phyloP scores from a whole-genome alignment of 1,140 invertebrate species.

The Vanessa atalanta region DNA sequence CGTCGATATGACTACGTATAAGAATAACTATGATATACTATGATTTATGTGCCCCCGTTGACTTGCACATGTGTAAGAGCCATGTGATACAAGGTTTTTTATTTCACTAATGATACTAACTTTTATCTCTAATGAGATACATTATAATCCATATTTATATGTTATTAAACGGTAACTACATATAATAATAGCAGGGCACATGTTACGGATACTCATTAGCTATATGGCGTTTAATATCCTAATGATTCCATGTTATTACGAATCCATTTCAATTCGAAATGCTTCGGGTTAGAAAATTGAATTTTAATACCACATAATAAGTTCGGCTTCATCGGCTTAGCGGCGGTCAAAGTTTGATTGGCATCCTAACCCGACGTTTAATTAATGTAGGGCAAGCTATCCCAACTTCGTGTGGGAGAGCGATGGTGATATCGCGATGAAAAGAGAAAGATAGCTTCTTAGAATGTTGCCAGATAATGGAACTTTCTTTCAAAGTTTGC shows the following conservation, averaged over 20 bases:
- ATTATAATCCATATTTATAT: not conserved
- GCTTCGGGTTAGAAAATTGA: constrained; percentile 68
- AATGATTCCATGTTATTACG: constrained; percentile 54
- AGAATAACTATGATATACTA: constrained; percentile 67
- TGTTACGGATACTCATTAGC: constrained; percentile 12
- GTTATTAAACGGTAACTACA: not conserved
- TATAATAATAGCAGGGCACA: not conserved
- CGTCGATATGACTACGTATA: constrained; percentile 69
- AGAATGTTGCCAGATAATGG: constrained; percentile 71
- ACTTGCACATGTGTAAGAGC: constrained; percentile 70
- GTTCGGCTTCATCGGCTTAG: constrained; percentile 75
- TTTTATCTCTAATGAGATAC: constrained; percentile 9
- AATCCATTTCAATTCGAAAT: constrained; percentile 63
- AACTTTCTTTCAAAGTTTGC: constrained; percentile 59
- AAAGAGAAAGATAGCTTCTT: constrained; percentile 52
- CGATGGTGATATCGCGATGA: constrained; percentile 42
- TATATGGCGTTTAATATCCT: constrained; percentile 41
- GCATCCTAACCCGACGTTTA: constrained; percentile 74
- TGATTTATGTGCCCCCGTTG: constrained; percentile 69
- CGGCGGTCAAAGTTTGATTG: constrained; percentile 78
- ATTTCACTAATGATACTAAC: constrained; percentile 49
- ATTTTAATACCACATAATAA: constrained; percentile 79
- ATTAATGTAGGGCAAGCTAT: constrained; percentile 70
- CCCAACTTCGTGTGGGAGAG: constrained; percentile 53
- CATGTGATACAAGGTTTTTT: constrained; percentile 62